Evolutionary conservation across 2,113 vertebrate genomes (phyloP), one percentile per base, ranked within the genome.

Genomic region (Lonchura striata): DNA sequence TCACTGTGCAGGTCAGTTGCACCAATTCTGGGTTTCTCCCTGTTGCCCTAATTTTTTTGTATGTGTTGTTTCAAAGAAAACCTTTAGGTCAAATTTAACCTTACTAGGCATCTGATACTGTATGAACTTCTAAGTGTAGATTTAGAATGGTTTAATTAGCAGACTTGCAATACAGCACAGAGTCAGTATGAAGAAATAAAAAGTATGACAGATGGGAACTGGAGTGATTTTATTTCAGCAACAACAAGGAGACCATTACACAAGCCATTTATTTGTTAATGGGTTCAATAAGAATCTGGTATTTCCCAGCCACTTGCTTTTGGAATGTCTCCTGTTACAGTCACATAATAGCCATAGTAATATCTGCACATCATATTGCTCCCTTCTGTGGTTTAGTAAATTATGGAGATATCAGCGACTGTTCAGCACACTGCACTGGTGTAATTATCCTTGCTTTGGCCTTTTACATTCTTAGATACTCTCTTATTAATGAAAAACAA

Each of bases 181-280:
- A 56, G 30, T 24, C 70, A 42, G 53, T 94, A 19, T 31, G 56
- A 82, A 91, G 68, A 82, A 91, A 76, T 94, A 90, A 94, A 81
- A 92, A 78, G 49, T 57, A 7, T 84, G 87, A 83, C 87, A 84
- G 88, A 69, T 91, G 86, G 50, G 47, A 83, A 79, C 42, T 37
- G 50, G 35, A 60, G 71, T 74, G 79, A 90, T 95, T 97, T 91
- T 86, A 57, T 89, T 86, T 88, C 57, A 74, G 77, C 49, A 79
- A 37, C 76, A 94, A 37, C 59, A 39, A 84, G 75, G 87, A 89
- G 71, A 90, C 85, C 71, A 57, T 97, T 96, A 96, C 72, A 71
- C 66, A 90, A 85, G 54, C 78, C 88, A 91, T 96, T 96, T 95
- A 71, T 92, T 95, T 90, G 75, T 90, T 97, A 96, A 94, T 95